Evolutionary conservation across 2,888 invertebrate genomes (phyloP), one percentile per base, ranked within the genome.

Genomic region (Ferrisia virgata): DNA sequence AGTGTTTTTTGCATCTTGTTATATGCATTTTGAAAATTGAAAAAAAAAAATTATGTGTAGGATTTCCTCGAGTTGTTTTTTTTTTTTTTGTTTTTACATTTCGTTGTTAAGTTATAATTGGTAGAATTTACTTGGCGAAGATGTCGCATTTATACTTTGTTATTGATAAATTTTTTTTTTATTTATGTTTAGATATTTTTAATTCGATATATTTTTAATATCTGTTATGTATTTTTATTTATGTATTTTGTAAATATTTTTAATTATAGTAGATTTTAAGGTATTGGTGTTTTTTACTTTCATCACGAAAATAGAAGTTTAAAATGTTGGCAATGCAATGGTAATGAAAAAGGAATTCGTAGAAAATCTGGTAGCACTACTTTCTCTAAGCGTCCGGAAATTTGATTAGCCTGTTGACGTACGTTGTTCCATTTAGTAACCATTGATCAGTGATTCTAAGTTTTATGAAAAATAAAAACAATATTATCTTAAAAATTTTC

Each of bases 261-360:
- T 76, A 53, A 83, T 76, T 83, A 83, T 69, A 83, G 22, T 83
- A 83, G 83, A 25, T 76, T 83, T 43, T 83, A 83, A 83, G 83
- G 83, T 76, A 53, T 5, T 47, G 4, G 53, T 22, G 53, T 53
- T 47, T 47, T n/a, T 3, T n/a, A 36, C 36, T 36, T 36, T 36
- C 4, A 36, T 36, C 8, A 36, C 36, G n/a, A n/a, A n/a, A n/a
- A n/a, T n/a, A n/a, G n/a, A n/a, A n/a, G n/a, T n/a, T n/a, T n/a
- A n/a, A n/a, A n/a, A n/a, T n/a, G n/a, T n/a, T n/a, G n/a, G n/a
- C n/a, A n/a, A n/a, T n/a, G n/a, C n/a, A n/a, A n/a, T n/a, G n/a
- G n/a, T n/a, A n/a, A n/a, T n/a, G n/a, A n/a, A n/a, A n/a, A n/a
- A n/a, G n/a, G n/a, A n/a, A n/a, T n/a, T n/a, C n/a, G n/a, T n/a